Evolutionary conservation across 1,140 invertebrate genomes (phyloP), one percentile per base, ranked within the genome.

Genomic region (Drepana arcuata): DNA sequence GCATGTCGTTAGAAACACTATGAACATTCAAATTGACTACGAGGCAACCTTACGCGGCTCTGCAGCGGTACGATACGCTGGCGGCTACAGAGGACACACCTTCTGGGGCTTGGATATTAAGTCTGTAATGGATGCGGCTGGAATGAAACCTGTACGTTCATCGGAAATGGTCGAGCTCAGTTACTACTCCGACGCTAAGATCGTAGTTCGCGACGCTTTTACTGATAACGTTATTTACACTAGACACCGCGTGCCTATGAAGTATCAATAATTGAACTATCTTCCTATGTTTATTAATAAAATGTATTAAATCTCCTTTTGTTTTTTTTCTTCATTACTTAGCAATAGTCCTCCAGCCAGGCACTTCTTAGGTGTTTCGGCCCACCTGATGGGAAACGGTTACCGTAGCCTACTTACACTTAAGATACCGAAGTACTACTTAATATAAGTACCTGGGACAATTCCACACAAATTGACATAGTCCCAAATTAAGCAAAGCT

Each of bases 71-170:
- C 66, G 68, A 41, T 72, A 58, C 26, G 15, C 35, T 1, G 37
- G 47, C 0, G 10, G 12, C 1, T 55, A 45, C 45, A 54, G 39
- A 14, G 59, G 46, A 13, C 62, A 68, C 29, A 52, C 56, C 23
- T 68, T 64, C 53, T 66, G 62, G 62, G 38, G 36, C 4, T 34
- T 66, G 9, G 41, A 48, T 14, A 30, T 72, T 2, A 33, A 49
- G 5, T 29, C 28, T 0, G 36, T 72, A 1, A 48, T 64, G 42
- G 6, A 16, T 1, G 33, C 35, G 0, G 57, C 29, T 1, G 40
- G 36, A 2, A 5, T 68, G 7, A 41, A 28, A 3, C 10, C 23
- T 0, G 14, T 56, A 4, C 32, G 23, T 2, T 58, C 50, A 0
- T 45, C 29, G 0, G 54, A 69, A 25, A 14, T 49, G n/a, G 56